Percentiles rank a stretch among this genome's conserved stretches.
Conservation (phyloP, 2,797 vertebrate species). For the Mus spretus region DNA sequence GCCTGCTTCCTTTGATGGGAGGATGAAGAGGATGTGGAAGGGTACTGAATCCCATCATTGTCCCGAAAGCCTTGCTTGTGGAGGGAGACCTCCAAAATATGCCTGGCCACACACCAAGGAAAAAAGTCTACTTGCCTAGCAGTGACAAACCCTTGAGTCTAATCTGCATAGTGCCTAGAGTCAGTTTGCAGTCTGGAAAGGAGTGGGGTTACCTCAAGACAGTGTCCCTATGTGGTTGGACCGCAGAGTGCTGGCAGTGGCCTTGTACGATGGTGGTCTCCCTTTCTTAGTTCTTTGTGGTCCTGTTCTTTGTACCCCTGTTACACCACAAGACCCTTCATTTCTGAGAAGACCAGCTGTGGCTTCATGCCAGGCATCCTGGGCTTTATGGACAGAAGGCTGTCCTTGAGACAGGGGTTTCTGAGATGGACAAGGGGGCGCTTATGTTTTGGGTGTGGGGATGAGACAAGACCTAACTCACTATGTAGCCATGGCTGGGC, state of each 20-base stretch:
- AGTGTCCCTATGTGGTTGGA: not conserved
- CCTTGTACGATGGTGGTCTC: not conserved
- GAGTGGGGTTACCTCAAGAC: not conserved
- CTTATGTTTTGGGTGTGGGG: no score
- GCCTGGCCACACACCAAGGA: not conserved
- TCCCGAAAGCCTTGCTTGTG: not conserved
- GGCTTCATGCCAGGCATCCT: not conserved
- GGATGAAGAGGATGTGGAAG: not conserved
- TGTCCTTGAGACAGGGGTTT: not conserved
- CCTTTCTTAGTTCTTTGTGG: not conserved
- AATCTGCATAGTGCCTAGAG: not conserved
- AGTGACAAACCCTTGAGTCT: not conserved
- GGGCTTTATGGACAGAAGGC: not conserved
- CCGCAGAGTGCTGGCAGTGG: not conserved
- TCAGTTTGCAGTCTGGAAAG: not conserved
- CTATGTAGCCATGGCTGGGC: not conserved
- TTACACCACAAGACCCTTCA: not conserved
- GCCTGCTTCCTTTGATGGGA: not conserved
- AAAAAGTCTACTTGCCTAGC: not conserved
- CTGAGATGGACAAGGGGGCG: not conserved
- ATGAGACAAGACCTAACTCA: not conserved
- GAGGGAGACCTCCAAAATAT: no score
- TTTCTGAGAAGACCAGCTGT: not conserved
- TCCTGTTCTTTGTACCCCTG: not conserved
- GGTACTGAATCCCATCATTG: not conserved